Base-by-base conservation (phyloP, 2,888 invertebrate genomes). In the Papilio protenor region DNA sequence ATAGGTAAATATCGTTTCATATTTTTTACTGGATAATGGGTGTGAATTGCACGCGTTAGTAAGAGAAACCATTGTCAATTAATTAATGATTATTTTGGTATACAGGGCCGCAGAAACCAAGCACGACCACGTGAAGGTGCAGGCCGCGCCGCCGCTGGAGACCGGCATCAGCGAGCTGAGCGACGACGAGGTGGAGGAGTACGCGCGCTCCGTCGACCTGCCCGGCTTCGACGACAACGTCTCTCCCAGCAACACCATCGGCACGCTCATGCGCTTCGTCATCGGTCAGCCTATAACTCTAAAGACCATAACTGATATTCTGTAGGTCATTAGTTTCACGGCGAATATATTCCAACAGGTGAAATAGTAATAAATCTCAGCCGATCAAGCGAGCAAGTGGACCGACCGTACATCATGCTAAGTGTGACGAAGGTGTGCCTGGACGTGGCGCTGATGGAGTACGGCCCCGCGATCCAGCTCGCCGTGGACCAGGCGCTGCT, bases 211-310 rank as follows among this genome's bases (percentile, higher is more conserved):
- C 11, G 96, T 97, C 0, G 97, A 97, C 89, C 93, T 97, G 59
- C 97, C 97, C 2, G 97, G 97, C 2, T 96, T 98, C 81, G 98
- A 98, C 82, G 98, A 98, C 86, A 97, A 97, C 86, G 96, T 97
- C 49, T 97, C 98, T 0, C 96, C 97, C 0, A 96, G 96, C 86
- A 98, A 98, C 89, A 96, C 95, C 73, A 97, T 98, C 77, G 96
- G 96, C 74, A 95, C 96, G 57, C 92, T 98, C 77, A 91, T 97
- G 74, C 93, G 98, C 84, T 96, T 97, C 81, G 95, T 96, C 40
- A 93, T 97, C 21, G 97, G 97, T 91, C 73, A 89, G 92, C 12
- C 1, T 2, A 71, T 18, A 16, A 12, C 16, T 69, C 45, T 12
- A 27, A 61, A 16, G 5, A 45, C 2, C 11, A 11, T 10, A n/a